Evolutionary conservation across 2,113 vertebrate genomes (phyloP), one percentile per base, ranked within the genome.

Genomic region (Caranx ignobilis): DNA sequence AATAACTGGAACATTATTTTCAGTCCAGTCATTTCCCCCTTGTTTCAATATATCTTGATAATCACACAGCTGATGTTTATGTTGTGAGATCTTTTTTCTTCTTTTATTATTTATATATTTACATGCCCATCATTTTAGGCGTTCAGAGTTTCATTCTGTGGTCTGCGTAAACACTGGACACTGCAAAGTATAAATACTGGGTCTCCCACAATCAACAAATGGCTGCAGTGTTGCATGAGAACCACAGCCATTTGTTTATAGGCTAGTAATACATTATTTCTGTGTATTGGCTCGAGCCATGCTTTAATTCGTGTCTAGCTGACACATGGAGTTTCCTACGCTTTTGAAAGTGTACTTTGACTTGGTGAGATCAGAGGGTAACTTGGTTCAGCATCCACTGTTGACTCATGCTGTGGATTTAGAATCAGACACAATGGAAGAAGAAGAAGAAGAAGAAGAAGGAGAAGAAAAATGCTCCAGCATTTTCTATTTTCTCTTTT

Each of bases 171-270:
- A 88, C 56, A 57, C 35, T 35, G 32, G 26, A 57, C 59, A 55
- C 45, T 73, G 74, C 10, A 62, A 31, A 57, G 61, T 56, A 4
- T 74, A 83, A 80, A 79, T 64, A 66, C 4, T 0, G 10, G 9
- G 64, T 75, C 56, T 61, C 3, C 1, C 12, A 11, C 15, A n/a
- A 1, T 26, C 26, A 59, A 18, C n/a, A 32, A 55, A 5, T 35
- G 5, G 11, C 54, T 55, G 43, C 75, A 52, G 2, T 64, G 43
- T 35, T 56, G 50, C 81, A 59, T 76, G 47, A n/a, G 39, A 37
- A n/a, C 0, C 5, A n/a, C 67, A 73, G 61, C 43, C 65, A 59
- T 63, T 43, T 76, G 79, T 82, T 72, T 72, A 68, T 55, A 45
- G 34, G 84, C 66, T 26, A 26, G 26, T 26, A 26, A 26, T 26